These are phyloP conservation scores for Clanis bilineata DNA, from an alignment of 2,888 invertebrate species.

Conservation along the genomic window DNA sequence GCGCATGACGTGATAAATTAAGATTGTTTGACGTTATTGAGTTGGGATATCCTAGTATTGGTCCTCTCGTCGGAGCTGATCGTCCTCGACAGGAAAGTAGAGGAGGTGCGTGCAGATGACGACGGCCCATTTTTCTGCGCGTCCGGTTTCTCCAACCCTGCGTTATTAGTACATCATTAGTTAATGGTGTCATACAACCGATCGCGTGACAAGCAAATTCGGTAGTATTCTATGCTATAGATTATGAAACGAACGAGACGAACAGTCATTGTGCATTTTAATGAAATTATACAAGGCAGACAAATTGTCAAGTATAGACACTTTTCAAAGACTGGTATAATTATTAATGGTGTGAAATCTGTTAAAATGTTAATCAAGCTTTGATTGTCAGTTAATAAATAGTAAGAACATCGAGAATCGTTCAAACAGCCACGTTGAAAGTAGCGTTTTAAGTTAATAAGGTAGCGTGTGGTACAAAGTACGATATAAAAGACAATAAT, in stretches of 20 bases:
- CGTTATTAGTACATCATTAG: conserved; percentile 60
- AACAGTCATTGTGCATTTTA: background rate
- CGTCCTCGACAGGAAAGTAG: conserved; percentile 71
- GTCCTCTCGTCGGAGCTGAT: conserved; percentile 70
- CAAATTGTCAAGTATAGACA: background rate
- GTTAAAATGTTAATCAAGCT: conserved; percentile 14
- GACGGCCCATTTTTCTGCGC: conserved; percentile 65
- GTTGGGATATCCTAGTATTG: conserved; percentile 52
- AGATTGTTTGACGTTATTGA: conserved; percentile 52
- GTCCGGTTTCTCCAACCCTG: conserved; percentile 72
- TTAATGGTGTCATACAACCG: conserved; percentile 22
- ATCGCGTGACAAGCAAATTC: background rate
- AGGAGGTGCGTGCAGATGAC: conserved; percentile 66
- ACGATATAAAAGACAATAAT: conserved; percentile 36
- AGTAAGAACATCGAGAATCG: conserved; percentile 20
- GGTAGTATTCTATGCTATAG: background rate
- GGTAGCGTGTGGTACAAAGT: conserved; percentile 24
- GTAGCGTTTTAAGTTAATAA: conserved; percentile 45
- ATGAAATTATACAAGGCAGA: background rate
- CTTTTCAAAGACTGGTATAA: background rate
- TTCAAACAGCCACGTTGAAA: conserved; percentile 45
- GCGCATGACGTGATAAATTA: conserved; percentile 2
- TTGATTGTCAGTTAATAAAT: conserved; percentile 16
- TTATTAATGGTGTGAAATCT: background rate
- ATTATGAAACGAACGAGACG: background rate